Base-by-base conservation (phyloP, 2,113 vertebrate species). In the Enhydra lutris region DNA sequence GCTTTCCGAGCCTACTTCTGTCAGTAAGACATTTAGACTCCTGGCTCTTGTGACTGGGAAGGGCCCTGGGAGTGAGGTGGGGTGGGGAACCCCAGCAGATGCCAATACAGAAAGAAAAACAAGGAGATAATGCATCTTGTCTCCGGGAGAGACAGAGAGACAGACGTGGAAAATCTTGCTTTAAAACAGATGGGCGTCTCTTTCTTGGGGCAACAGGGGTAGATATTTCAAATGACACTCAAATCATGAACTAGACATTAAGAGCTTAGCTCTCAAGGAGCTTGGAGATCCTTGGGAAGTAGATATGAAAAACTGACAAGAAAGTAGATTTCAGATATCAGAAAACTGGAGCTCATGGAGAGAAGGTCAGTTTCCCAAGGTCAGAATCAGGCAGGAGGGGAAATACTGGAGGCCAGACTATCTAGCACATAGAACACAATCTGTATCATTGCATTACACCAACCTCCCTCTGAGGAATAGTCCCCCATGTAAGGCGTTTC, bases 301-400 rank as follows among this genome's bases (percentile, higher is more conserved):
- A 61, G 7, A 1, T 80, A 13, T 81, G 20, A 76, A 71, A 52
- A 78, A n/a, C 45, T 31, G 21, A 47, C 47, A 67, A 80, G 34
- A 59, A 67, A 59, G 92, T 31, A 10, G 34, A 36, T 86, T 96
- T 50, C 71, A 59, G 17, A 52, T 36, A 31, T 85, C 85, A n/a
- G 34, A 71, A 89, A 78, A 17, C 29, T 31, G 36, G 94, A 14
- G 18, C 1, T 17, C 42, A 10, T 10, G 69, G 11, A 78, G 6
- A 15, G 69, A 86, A 67, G 6, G 13, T 42, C 31, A 36, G 24
- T 87, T 69, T 73, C 23, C 42, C 42, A 59, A 83, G 31, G 10
- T 94, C 24, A 79, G 50, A 90, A 79, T 89, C 26, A 65, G 17
- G 31, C 3, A 47, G 78, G 13, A 31, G 24, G 71, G 4, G 26